phyloP scores from a whole-genome alignment of 2,888 invertebrate genomes.

The Subacronicta megacephala region DNA sequence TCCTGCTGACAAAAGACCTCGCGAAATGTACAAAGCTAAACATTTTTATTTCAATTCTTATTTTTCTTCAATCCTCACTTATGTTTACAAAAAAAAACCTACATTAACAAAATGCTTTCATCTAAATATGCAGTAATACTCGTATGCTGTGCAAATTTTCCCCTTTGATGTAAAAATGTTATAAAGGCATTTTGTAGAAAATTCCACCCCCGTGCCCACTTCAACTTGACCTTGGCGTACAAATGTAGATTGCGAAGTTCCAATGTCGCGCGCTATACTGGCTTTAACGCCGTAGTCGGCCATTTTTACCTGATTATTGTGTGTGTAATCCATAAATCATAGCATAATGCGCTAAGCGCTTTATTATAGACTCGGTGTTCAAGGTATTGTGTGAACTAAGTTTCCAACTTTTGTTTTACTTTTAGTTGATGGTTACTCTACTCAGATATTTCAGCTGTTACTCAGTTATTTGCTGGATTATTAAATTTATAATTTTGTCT shows the following conservation, averaged over 20 bases:
- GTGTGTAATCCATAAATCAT: conserved; percentile 43
- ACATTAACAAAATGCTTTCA: neutral
- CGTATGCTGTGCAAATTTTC: conserved; percentile 32
- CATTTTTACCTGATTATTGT: conserved; percentile 50
- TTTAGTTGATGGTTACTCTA: neutral
- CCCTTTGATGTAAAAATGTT: conserved; percentile 24
- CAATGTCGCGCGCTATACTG: conserved; percentile 45
- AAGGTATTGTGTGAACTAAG: conserved; percentile 15
- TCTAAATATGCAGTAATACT: conserved; percentile 8
- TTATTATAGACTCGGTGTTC: conserved; percentile 20
- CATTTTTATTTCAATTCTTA: conserved; percentile 22
- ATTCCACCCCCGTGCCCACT: conserved; percentile 50
- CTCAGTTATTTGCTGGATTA: too few species aligned
- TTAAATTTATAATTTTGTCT: neutral
- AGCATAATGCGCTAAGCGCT: conserved; percentile 35
- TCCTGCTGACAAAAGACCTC: conserved; percentile 3
- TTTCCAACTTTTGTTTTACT: conserved; percentile 14
- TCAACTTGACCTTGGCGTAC: conserved; percentile 47
- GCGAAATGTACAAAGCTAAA: conserved; percentile 5
- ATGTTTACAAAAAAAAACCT: conserved; percentile 16
- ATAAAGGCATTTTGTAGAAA: conserved; percentile 43
- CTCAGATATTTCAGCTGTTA: too few species aligned
- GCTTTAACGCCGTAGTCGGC: conserved; percentile 6
- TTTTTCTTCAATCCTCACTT: conserved; percentile 15
- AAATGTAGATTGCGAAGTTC: conserved; percentile 52